These are phyloP conservation scores for Colistium nudipinnis DNA, from an alignment of 2,113 vertebrate species.

Conservation along the genomic window DNA sequence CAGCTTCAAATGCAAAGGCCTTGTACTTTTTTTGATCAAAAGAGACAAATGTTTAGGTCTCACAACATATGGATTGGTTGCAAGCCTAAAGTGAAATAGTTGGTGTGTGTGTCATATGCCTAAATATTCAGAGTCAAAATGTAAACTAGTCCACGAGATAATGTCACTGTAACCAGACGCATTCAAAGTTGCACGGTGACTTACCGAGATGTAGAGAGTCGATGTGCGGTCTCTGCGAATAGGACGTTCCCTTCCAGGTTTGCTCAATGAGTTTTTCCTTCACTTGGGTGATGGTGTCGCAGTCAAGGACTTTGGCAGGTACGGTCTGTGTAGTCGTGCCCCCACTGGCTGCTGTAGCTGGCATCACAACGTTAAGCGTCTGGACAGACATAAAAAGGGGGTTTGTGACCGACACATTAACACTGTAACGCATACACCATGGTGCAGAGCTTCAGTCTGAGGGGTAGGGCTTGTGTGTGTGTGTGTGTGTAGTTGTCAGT, in stretches of 20 bases:
- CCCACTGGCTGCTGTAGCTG: conserved; percentile 75
- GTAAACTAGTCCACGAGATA: not conserved
- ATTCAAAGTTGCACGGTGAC: not conserved
- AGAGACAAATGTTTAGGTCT: not conserved
- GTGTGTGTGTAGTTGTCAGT: not conserved
- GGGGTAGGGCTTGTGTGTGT: no score
- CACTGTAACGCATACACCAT: not conserved
- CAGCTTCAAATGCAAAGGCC: not conserved
- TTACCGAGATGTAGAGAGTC: conserved; percentile 92
- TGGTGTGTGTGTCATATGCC: not conserved
- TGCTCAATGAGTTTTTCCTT: conserved; percentile 99
- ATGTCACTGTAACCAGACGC: not conserved
- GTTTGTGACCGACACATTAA: not conserved
- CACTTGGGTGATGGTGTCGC: conserved; percentile 96
- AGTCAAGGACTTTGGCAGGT: conserved; percentile 92
- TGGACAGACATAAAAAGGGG: conserved; percentile 49
- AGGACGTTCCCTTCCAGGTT: conserved; percentile 90
- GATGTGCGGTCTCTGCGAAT: conserved; percentile 89
- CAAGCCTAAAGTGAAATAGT: no score
- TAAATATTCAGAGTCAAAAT: not conserved
- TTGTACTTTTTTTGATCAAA: not conserved
- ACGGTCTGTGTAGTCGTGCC: conserved; percentile 79
- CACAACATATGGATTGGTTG: not conserved
- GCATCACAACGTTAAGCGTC: conserved; percentile 90
- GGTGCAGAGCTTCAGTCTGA: no score